Evolutionary conservation across 2,888 invertebrate species (phyloP), one percentile per base, ranked within the genome.

Genomic region (Prosopocoilus inquinatus): DNA sequence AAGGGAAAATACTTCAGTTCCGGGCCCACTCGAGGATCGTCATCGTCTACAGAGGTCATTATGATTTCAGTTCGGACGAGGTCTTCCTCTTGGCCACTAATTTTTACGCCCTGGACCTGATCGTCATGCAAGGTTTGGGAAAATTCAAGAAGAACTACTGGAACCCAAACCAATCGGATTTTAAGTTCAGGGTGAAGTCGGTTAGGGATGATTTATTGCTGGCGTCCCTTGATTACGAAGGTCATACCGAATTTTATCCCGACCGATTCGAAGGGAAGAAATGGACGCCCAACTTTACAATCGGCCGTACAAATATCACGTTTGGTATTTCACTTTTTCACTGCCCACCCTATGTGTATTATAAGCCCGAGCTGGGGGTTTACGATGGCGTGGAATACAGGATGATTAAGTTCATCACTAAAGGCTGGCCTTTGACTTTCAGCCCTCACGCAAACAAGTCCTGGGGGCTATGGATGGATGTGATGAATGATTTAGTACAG

Each of bases 311-410:
- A 3, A 38, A 38, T 5, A 2, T 13, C 38, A 38, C 38, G 4
- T 46, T 48, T 13, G 15, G 9, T 5, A 39, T 38, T 11, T 13
- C 49, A 5, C 9, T 38, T 7, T 48, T 48, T 15, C 41, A 48
- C 11, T 48, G 35, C 15, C 49, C 49, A 8, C 49, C 49, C 12
- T 48, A 36, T 36, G 49, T 48, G 36, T 48, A 48, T 32, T n/a
- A 28, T 12, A 9, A 46, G 9, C 9, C 15, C 20, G 33, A 13
- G 11, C 3, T 9, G 9, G 47, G 33, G 12, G 33, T 28, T 9
- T 28, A 46, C 33, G 47, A 46, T 9, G 47, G 47, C 20, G 53
- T 57, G 28, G 57, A 57, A 12, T 43, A 47, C 1, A 48, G 41
- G 4, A 53, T 57, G 13, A 32, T 53, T 7, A 33, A 53, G 43